phyloP scores from a whole-genome alignment of 2,888 invertebrate genomes.

The Meteorus colon region DNA sequence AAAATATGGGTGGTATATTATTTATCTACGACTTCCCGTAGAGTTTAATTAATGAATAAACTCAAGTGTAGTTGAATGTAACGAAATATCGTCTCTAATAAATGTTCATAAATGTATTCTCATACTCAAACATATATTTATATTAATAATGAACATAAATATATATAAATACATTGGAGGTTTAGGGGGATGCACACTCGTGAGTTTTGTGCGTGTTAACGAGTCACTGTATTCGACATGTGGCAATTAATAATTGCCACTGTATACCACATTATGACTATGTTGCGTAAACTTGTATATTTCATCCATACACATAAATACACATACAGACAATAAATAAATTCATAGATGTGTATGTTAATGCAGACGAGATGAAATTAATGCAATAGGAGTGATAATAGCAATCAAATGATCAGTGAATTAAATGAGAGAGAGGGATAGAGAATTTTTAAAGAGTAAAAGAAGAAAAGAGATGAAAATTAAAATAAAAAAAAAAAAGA shows the following conservation, averaged over 20 bases:
- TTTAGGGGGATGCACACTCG: not conserved
- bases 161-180: not conserved
- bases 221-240: slow-evolving; percentile 33
- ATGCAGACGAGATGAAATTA: slow-evolving; percentile 2
- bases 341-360: not conserved
- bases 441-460: not conserved
- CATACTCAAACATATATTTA: slow-evolving; percentile 13
- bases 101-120: slow-evolving; percentile 43
- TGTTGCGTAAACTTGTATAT: slow-evolving; percentile 21
- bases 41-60: slow-evolving; percentile 37
- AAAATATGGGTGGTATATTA: slow-evolving; percentile 45
- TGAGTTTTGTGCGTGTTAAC: slow-evolving; percentile 27
- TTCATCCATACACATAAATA: not conserved
- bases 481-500: not conserved
- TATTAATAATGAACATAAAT: slow-evolving; percentile 18
- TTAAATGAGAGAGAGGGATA: slow-evolving; percentile 5
- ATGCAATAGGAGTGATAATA: slow-evolving; percentile 26
- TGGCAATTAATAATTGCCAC: slow-evolving; percentile 34
- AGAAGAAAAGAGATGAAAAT: not conserved
- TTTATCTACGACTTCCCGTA: slow-evolving; percentile 45
- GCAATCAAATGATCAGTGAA: slow-evolving; percentile 33
- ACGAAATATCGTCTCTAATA: slow-evolving; percentile 48
- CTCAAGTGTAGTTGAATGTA: slow-evolving; percentile 40
- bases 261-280: slow-evolving; percentile 18
- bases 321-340: too few relatives aligned